Evolutionary conservation across 2,888 invertebrate species (phyloP), one percentile per base, ranked within the genome.

Genomic region (Nephrotoma guestfalica): DNA sequence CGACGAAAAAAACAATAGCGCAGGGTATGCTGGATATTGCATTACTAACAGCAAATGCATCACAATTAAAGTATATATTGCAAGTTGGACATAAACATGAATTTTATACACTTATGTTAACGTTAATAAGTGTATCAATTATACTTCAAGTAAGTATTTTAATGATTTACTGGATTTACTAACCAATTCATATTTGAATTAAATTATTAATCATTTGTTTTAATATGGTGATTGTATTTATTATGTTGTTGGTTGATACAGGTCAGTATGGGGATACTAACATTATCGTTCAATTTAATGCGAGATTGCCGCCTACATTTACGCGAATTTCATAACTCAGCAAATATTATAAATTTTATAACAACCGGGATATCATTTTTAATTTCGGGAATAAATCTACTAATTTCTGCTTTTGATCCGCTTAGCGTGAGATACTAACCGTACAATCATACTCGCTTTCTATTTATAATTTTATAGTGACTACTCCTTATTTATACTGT

Each of bases 21-120:
- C 97, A 97, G 92, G 97, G 97, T 4, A 96, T 97, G 94, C 93
- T 97, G 89, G 97, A 97, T 90, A 96, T 97, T 87, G 97, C 97
- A 0, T 92, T 97, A 88, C 92, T 97, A 86, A 97, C 97, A 0
- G 97, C 97, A 0, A 97, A 97, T 90, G 97, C 97, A 4, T 96
- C 96, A 0, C 97, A 97, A 90, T 92, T 97, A 51, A 97, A 97
- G 90, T 97, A 97, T 89, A 95, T 97, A 43, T 93, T 97, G 0
- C 96, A 96, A 93, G 95, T 96, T 51, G 97, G 97, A 5, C 94
- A 95, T 83, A 94, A 95, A 89, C 96, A 97, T 91, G 96, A 97
- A 91, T 97, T 97, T 92, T 97, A 97, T 91, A 94, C 94, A 83
- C 92, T 97, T 51, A 95, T 97, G 93, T 92, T 97, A 13, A 94